These are phyloP conservation scores for Cassiopea andromeda DNA, from an alignment of 30 jellyfish, hydroid and myxozoan species.

Conservation along the genomic window DNA sequence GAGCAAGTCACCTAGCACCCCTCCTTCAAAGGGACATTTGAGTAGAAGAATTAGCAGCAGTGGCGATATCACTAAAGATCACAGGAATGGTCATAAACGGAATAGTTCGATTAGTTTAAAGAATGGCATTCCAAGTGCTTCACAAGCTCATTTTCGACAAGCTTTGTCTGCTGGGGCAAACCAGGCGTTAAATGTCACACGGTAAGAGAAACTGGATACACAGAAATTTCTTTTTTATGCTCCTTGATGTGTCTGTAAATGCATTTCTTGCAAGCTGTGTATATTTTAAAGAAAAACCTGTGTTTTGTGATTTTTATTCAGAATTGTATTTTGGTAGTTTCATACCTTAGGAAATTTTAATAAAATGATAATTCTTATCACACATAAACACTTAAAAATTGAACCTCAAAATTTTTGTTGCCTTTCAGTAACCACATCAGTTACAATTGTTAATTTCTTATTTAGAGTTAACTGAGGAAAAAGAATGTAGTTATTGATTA, in stretches of 20 bases:
- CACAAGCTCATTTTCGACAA: constrained; percentile 66
- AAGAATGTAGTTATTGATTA: too few relatives aligned
- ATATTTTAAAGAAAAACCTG: too few relatives aligned
- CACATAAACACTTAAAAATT: too few relatives aligned
- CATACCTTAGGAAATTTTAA: too few relatives aligned
- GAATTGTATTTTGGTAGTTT: too few relatives aligned
- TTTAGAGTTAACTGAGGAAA: too few relatives aligned
- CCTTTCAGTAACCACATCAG: too few relatives aligned
- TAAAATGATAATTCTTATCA: too few relatives aligned
- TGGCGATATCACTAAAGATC: constrained; percentile 52
- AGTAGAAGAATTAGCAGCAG: constrained; percentile 38
- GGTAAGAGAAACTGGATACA: constrained; percentile 53
- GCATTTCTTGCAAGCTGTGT: too few relatives aligned
- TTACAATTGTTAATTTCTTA: too few relatives aligned
- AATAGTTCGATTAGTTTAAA: constrained; percentile 39
- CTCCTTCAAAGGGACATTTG: constrained; percentile 60
- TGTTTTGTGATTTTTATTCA: too few relatives aligned
- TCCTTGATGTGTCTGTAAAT: neutral
- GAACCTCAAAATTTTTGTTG: too few relatives aligned
- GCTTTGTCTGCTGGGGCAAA: constrained; percentile 55
- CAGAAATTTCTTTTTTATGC: neutral
- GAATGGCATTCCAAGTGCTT: constrained; percentile 35
- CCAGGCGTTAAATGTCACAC: constrained; percentile 49
- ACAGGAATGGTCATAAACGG: constrained; percentile 45
- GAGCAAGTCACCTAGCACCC: constrained; percentile 51